A percentile compares a stretch with the other conserved stretches of the same genome.
phyloP scores from a whole-genome alignment of 2,113 vertebrate species.

The Tylochromis polylepis region DNA sequence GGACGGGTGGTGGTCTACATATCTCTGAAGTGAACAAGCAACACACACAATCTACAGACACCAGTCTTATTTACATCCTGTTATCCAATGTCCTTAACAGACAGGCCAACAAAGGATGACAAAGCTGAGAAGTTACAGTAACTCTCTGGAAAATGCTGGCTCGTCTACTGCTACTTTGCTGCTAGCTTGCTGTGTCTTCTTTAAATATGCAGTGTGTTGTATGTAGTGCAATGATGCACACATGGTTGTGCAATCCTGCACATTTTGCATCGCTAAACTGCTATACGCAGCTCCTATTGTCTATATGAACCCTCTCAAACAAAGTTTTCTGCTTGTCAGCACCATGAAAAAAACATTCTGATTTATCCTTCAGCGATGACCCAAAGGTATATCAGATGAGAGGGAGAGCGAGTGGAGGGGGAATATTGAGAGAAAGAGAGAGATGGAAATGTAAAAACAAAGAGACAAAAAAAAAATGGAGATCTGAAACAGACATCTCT shows the following conservation, averaged over 20 bases:
- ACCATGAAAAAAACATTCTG: constrained; percentile 34
- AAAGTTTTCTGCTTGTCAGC: constrained; percentile 63
- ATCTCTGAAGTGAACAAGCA: constrained; percentile 39
- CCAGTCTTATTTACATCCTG: constrained; percentile 52
- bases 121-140: constrained; percentile 21
- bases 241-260: not conserved
- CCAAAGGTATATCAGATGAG: constrained; percentile 39
- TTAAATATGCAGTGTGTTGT: not conserved
- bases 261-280: constrained; percentile 1
- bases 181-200: not conserved
- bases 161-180: not conserved
- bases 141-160: constrained; percentile 13
- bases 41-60: constrained; percentile 39
- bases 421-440: not conserved
- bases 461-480: not conserved
- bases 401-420: not conserved
- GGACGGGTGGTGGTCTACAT: constrained; percentile 14
- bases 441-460: not conserved
- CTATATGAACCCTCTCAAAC: constrained; percentile 21
- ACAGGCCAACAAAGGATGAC: constrained; percentile 47
- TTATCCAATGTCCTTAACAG: constrained; percentile 27
- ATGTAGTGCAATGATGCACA: not conserved
- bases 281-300: not conserved
- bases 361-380: constrained; percentile 58
- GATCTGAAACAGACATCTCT: not conserved